phyloP scores from a whole-genome alignment of 35 echinoderm and acorn worm species.

The Amphiura filiformis region DNA sequence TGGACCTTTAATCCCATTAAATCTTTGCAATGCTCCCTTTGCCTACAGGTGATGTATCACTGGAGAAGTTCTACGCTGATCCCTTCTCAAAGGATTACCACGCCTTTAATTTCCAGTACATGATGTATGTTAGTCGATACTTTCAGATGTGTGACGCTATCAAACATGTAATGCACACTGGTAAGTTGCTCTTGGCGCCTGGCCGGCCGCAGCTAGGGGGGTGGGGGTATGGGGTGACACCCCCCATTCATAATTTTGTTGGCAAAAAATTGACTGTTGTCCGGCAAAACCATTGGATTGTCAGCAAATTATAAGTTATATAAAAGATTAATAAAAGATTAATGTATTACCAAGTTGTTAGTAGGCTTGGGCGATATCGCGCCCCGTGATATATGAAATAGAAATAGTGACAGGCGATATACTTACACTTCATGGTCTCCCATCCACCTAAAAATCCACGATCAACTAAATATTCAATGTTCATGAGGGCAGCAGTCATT shows the following conservation, averaged over 20 bases:
- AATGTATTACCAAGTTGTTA: too few species aligned
- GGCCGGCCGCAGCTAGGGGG: not conserved
- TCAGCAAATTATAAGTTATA: not conserved
- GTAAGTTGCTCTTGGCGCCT: conserved; percentile 7
- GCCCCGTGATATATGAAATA: too few species aligned
- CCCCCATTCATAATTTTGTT: not conserved
- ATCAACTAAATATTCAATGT: too few species aligned
- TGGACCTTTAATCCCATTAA: too few species aligned
- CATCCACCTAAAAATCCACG: too few species aligned
- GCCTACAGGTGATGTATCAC: conserved; percentile 62
- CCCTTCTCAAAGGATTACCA: conserved; percentile 93
- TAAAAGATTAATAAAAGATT: too few species aligned
- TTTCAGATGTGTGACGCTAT: conserved; percentile 78
- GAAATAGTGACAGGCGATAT: too few species aligned
- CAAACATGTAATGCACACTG: conserved; percentile 84
- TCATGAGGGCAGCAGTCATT: too few species aligned
- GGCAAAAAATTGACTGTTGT: not conserved
- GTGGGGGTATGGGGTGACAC: not conserved
- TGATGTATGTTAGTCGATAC: conserved; percentile 81
- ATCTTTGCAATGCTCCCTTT: too few species aligned
- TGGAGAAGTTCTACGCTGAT: conserved; percentile 85
- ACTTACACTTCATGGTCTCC: too few species aligned
- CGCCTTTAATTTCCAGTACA: conserved; percentile 83
- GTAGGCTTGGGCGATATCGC: too few species aligned
- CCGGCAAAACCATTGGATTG: not conserved